Evolutionary conservation across 92 coral and sea anemone genomes (phyloP), one percentile per base, ranked within the genome.

Genomic region (Paragorgia papillata): DNA sequence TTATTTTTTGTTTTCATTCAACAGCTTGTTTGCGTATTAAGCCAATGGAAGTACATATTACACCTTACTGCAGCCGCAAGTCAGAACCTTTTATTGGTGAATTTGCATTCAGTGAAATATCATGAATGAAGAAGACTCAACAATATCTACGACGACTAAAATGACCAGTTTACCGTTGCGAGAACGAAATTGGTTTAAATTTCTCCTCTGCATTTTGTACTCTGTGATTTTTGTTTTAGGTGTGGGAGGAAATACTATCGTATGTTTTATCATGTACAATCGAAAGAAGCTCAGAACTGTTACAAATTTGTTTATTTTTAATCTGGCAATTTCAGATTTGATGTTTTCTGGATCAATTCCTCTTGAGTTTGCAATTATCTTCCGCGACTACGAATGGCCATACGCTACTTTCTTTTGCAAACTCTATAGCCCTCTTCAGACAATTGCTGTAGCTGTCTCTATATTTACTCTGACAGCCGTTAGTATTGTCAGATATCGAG

Each of bases 391-490:
- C 76, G 70, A n/a, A 6, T 92, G 97, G 97, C 97, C 97, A 1
- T 92, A 92, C 31, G 92, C 91, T 1, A 84, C 92, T 4, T 88
- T 92, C 58, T 81, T 92, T 86, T 92, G 97, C 80, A 90, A 86
- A 62, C 70, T 90, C 17, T 82, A 90, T 29, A 88, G 88, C 59
- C 97, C 97, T 1, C 73, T 92, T 25, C 97, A 92, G 58, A 92
- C 97, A 20, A 83, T 90, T 85, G 84, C 91, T 22, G 79, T 92
- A 6, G 88, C 80, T 43, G 97, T 92, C 0, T 90, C 97, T 17
- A 83, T 90, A 19, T 92, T 90, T 63, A 90, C 97, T 43, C 69
- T 92, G 57, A 92, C 97, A 1, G 96, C 97, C 12, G 96, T 92
- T 19, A 90, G 97, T 59, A 43, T 90, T 57, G 88, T 96, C 25